phyloP scores from a whole-genome alignment of 2,797 vertebrate genomes.

The Cirrhinus molitorella region DNA sequence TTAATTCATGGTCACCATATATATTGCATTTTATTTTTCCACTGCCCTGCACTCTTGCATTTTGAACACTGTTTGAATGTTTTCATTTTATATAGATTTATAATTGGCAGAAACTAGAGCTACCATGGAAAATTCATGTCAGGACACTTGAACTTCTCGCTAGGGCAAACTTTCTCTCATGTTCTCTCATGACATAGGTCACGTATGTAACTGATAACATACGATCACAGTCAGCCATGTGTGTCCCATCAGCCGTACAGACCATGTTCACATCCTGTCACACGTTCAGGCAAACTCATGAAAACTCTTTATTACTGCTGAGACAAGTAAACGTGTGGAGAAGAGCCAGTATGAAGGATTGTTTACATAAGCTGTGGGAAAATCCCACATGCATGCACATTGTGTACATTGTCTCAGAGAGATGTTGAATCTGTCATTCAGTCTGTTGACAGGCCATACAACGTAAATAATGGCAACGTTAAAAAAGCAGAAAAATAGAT shows the following conservation, averaged over 20 bases:
- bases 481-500: not conserved
- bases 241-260: not conserved
- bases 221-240: not conserved
- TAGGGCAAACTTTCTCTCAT: not conserved
- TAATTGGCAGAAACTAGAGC: not conserved
- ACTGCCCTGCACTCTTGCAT: not conserved
- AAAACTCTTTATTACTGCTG: slow-evolving; percentile 16
- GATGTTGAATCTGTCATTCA: slow-evolving; percentile 12
- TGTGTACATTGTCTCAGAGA: slow-evolving; percentile 9
- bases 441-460: not conserved
- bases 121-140: not conserved
- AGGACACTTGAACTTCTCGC: not conserved
- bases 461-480: slow-evolving; percentile 13
- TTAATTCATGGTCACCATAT: not conserved
- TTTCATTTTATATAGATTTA: not conserved
- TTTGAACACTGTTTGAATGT: not conserved
- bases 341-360: not conserved
- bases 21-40: not conserved
- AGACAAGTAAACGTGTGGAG: not conserved
- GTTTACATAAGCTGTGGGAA: slow-evolving; percentile 46
- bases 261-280: slow-evolving; percentile 9
- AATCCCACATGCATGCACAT: slow-evolving; percentile 18
- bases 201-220: not conserved
- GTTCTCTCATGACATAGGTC: not conserved
- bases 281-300: not conserved